phyloP scores from a whole-genome alignment of 2,888 invertebrate genomes.

The Mactromeris polynyma region DNA sequence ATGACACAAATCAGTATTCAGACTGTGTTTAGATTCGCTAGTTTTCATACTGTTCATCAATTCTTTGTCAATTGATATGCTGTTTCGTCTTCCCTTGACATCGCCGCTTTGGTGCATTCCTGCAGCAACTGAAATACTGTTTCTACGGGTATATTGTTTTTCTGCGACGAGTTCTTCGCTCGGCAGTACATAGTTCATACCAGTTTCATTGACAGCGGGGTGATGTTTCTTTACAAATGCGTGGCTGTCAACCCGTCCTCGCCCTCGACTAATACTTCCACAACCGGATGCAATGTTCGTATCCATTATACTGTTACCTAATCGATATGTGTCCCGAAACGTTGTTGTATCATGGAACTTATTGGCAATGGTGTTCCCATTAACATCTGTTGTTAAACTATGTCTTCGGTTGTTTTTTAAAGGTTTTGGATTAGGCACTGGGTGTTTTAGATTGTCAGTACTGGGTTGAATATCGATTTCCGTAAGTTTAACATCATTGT shows the following conservation, averaged over 20 bases:
- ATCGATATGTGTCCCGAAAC: neutral
- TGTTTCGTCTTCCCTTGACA: neutral
- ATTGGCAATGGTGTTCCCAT: neutral
- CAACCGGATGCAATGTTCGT: neutral
- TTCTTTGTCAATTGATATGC: neutral
- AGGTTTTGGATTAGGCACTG: neutral
- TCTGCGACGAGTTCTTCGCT: neutral
- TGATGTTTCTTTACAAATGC: neutral
- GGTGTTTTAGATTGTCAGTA: neutral
- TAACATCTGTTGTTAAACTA: neutral
- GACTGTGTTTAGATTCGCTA: neutral
- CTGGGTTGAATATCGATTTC: neutral
- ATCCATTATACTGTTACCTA: neutral
- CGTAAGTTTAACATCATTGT: neutral
- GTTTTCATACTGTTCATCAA: neutral
- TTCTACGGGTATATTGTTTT: neutral
- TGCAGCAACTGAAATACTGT: neutral
- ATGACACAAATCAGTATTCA: neutral
- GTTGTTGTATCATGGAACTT: neutral
- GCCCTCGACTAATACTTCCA: neutral
- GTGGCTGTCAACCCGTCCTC: neutral
- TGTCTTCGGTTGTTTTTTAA: neutral
- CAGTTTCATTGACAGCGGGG: neutral
- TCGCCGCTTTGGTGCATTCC: neutral
- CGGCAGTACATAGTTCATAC: neutral